These are phyloP conservation scores for Colletes latitarsis DNA, from an alignment of 1,140 invertebrate genomes.

Conservation along the genomic window DNA sequence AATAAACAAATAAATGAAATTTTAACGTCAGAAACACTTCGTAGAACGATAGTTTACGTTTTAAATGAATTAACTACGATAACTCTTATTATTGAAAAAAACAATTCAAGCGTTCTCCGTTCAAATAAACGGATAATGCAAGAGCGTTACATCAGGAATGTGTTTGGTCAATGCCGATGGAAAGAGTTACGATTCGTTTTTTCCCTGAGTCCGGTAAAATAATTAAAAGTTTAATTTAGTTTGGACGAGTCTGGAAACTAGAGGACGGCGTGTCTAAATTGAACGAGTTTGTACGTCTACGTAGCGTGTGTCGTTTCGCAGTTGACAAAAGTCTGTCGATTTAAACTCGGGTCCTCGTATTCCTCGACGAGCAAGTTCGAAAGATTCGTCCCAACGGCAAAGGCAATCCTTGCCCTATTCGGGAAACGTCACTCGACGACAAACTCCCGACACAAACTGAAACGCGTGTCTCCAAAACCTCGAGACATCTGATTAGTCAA, in stretches of 20 bases:
- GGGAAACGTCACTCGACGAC: slow-evolving; percentile 3
- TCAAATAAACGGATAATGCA: no score
- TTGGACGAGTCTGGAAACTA: not conserved
- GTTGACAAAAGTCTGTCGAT: slow-evolving; percentile 49
- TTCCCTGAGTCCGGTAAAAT: not conserved
- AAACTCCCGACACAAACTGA: slow-evolving; percentile 18
- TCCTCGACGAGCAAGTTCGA: slow-evolving; percentile 33
- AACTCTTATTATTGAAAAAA: no score
- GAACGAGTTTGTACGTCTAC: slow-evolving; percentile 22
- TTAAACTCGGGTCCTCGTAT: slow-evolving; percentile 36
- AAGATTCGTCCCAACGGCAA: slow-evolving; percentile 8
- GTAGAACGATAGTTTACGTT: no score
- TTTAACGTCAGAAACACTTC: no score
- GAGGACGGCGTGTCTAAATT: slow-evolving; percentile 4
- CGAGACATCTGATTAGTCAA: slow-evolving; percentile 22
- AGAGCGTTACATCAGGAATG: no score
- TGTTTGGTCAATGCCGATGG: not conserved
- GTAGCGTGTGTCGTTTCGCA: slow-evolving; percentile 34
- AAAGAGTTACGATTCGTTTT: not conserved
- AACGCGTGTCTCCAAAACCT: not conserved
- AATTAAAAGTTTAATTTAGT: slow-evolving; percentile 52
- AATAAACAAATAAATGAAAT: no score
- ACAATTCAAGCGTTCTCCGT: no score
- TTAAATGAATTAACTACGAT: no score
- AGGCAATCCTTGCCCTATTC: slow-evolving; percentile 30